These are phyloP conservation scores for Cephalophus harveyi DNA, from an alignment of 2,113 vertebrate genomes.

Conservation along the genomic window DNA sequence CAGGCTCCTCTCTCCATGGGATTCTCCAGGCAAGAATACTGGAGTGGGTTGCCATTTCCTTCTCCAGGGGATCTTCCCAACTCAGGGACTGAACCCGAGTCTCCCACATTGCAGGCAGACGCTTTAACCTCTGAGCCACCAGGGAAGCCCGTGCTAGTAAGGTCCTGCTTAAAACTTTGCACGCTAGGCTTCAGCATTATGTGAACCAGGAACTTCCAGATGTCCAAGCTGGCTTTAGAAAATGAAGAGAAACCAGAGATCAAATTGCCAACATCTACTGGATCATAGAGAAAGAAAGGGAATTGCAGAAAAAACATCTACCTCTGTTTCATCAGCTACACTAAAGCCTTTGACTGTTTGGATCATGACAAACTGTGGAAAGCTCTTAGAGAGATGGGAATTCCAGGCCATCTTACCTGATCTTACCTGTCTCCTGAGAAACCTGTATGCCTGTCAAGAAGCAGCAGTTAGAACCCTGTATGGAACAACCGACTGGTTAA, in stretches of 20 bases:
- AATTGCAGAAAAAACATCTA: background rate
- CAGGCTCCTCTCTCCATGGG: no score
- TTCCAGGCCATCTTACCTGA: background rate
- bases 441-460: background rate
- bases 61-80: no score
- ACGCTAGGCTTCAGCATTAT: background rate
- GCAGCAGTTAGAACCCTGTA: background rate
- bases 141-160: background rate
- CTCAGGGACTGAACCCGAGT: rapidly evolving
- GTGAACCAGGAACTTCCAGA: background rate
- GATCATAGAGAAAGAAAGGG: background rate
- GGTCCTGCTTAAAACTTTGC: background rate
- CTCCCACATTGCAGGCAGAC: no score
- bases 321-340: background rate
- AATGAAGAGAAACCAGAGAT: background rate
- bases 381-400: background rate
- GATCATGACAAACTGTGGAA: background rate
- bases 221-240: background rate
- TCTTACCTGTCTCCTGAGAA: background rate
- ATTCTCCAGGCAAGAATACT: no score
- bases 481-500: background rate
- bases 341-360: background rate
- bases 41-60: no score
- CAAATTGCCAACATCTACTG: background rate
- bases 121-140: no score